Percentiles rank a stretch among this genome's conserved stretches.
These are phyloP conservation scores for Protula sp. DNA, from an alignment of 2,888 invertebrate species.

Conservation along the genomic window DNA sequence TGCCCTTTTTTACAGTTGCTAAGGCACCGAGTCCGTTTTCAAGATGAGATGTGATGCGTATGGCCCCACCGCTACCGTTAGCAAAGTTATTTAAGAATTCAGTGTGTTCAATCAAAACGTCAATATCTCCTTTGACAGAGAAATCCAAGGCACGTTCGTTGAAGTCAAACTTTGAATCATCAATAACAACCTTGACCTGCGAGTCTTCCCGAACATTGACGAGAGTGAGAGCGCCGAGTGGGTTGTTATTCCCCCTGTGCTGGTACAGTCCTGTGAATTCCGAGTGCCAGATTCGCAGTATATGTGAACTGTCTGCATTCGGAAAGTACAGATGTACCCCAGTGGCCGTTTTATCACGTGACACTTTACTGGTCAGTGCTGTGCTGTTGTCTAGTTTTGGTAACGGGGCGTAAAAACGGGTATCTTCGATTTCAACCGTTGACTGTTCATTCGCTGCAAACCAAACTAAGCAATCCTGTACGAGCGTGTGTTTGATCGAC, in stretches of 20 bases:
- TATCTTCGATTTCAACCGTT: no score
- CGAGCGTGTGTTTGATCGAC: no score
- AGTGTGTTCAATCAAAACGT: conserved; percentile 2
- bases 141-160: conserved; percentile 9
- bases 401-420: no score
- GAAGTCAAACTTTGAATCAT: neutral
- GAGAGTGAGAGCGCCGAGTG: neutral
- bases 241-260: neutral
- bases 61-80: conserved; percentile 12
- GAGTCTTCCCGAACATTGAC: neutral
- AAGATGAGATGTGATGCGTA: conserved; percentile 5
- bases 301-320: no score
- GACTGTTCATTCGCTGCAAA: no score
- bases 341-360: no score
- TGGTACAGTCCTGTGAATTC: no score
- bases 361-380: no score
- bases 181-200: neutral
- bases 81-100: conserved; percentile 9
- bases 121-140: conserved; percentile 5
- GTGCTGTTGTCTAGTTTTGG: no score
- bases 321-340: no score
- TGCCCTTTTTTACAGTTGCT: neutral
- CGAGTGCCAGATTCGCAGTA: no score
- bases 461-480: no score
- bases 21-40: neutral